Conservation (phyloP, 1,140 invertebrate species). For the Tenebrio molitor region DNA sequence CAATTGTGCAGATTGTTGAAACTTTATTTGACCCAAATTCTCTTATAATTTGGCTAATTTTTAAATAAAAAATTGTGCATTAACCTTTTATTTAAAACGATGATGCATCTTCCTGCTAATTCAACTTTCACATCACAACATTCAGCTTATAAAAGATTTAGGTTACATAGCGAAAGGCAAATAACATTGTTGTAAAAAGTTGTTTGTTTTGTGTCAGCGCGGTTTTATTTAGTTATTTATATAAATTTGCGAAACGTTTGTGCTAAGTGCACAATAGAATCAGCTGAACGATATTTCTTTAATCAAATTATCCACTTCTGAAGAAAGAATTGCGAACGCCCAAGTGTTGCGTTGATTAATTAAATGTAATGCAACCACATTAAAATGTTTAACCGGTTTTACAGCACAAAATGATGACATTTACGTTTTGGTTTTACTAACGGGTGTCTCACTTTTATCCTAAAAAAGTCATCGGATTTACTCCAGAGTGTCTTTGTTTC, state of each 20-base stretch:
- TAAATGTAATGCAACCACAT: too few species aligned
- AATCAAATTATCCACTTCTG: too few species aligned
- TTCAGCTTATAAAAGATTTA: constrained; percentile 40
- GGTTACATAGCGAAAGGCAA: constrained; percentile 42
- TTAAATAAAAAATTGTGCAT: constrained; percentile 4
- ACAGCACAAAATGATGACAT: too few species aligned
- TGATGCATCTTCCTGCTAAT: constrained; percentile 44
- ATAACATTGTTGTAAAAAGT: constrained; percentile 31
- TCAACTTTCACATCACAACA: constrained; percentile 33
- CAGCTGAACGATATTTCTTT: too few species aligned
- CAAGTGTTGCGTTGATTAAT: too few species aligned
- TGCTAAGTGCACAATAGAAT: constrained; percentile 16
- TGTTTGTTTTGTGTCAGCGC: constrained; percentile 9
- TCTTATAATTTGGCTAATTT: constrained; percentile 2
- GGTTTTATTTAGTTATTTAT: constrained; percentile 3
- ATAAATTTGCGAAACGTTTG: neutral
- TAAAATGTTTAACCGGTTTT: too few species aligned
- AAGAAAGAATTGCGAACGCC: too few species aligned
- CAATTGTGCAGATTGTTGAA: too few species aligned
- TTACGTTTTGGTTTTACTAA: too few species aligned
- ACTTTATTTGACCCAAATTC: neutral
- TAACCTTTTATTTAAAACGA: constrained; percentile 41
- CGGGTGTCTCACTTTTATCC: too few species aligned
- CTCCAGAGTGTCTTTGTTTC: neutral
- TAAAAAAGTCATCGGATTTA: too few species aligned